phyloP scores from a whole-genome alignment of 2,888 invertebrate species.

The Eristalis pertinax region DNA sequence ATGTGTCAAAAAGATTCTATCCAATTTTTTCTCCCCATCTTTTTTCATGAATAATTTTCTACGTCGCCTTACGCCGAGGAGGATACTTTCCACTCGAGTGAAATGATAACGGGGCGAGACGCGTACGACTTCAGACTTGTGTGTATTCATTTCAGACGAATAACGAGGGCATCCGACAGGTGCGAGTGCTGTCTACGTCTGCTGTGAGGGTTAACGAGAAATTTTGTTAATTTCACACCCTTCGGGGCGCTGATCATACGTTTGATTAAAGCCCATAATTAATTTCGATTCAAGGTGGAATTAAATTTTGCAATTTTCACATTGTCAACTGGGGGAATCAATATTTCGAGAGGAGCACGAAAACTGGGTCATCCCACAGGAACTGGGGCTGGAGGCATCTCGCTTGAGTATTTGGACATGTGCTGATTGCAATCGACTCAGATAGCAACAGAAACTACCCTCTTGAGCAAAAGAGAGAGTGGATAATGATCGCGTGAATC shows the following conservation, averaged over 20 bases:
- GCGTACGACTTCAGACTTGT: neutral
- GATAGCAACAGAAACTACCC: too few species aligned
- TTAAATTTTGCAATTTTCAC: neutral
- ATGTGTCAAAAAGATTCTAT: conserved; percentile 37
- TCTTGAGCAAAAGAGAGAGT: too few species aligned
- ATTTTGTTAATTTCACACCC: neutral
- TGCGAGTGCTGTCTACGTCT: neutral
- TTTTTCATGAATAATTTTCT: conserved; percentile 35
- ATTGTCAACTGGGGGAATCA: too few species aligned
- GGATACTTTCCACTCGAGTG: neutral
- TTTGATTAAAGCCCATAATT: conserved; percentile 8
- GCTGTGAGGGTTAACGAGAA: neutral
- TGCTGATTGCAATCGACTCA: too few species aligned
- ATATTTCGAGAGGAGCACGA: too few species aligned
- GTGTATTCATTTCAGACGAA: neutral
- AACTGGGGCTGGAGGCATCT: too few species aligned
- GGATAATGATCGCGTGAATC: too few species aligned
- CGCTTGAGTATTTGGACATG: too few species aligned
- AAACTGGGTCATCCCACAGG: too few species aligned
- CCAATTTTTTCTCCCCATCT: neutral
- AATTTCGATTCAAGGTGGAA: neutral
- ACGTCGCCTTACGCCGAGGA: conserved; percentile 40
- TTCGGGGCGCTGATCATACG: neutral
- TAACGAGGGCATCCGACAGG: neutral
- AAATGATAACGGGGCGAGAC: neutral